Base-by-base conservation (phyloP, 2,888 invertebrate genomes). In the Drosophila limbata region DNA sequence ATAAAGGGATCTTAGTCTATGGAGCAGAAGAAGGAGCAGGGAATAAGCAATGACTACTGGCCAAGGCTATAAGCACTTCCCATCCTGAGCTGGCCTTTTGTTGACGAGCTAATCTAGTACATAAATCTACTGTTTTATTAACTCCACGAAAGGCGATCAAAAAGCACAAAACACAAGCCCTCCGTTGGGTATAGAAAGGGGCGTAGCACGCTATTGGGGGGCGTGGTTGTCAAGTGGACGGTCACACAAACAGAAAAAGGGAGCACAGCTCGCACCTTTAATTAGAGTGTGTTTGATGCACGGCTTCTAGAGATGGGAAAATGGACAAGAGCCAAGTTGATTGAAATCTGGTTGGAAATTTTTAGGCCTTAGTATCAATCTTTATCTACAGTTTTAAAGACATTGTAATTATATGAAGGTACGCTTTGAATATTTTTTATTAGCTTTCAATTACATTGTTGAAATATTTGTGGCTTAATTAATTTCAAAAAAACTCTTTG, bases 91-190 rank as follows among this genome's bases (percentile, higher is more conserved):
- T 17, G 59, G 68, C 60, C 68, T 69, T 73, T 79, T 78, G 75
- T 88, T 85, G 88, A 83, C 73, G 71, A 70, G 73, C 78, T 84
- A 83, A 84, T 84, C 84, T 83, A 76, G 77, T 73, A 78, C 78
- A 88, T 84, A 88, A 84, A 84, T 84, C 84, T 78, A 75, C 71
- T 68, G 76, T 73, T 78, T 84, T 83, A 88, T 83, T 86, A 86
- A 83, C 84, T 79, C 60, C 57, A 56, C 51, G 42, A 59, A 88
- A 85, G 66, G 62, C 70, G 66, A 72, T 75, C 73, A 68, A 79
- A 57, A 71, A 50, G 69, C 65, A 44, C 53, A 47, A 56, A 53
- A 35, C 44, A 50, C 45, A 35, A 28, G 17, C 19, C 39, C 21
- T 28, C 28, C 6, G 25, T 40, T 17, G 33, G 15, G 11, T 21